Base-by-base conservation (phyloP, 2,888 invertebrate species). In the Mactromeris polynyma region DNA sequence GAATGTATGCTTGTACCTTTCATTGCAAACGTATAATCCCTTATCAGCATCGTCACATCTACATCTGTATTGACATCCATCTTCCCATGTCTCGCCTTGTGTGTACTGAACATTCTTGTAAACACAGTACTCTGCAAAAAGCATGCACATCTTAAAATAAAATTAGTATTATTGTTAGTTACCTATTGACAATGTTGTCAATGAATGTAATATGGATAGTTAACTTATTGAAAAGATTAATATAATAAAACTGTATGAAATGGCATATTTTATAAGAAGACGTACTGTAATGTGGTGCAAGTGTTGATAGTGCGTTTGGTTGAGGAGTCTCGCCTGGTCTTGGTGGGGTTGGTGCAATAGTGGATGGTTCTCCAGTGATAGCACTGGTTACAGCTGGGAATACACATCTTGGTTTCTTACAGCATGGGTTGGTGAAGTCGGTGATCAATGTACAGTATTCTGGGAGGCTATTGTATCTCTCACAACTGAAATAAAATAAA, bases 71-170 rank as follows among this genome's bases (percentile, higher is more conserved):
- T 91, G 85, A 77, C 94, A 94, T 4, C 93, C 94, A 90, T 94
- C 94, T 33, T 92, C 93, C 94, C 94, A 94, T 1, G 89, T 91
- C 89, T 94, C 93, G 3, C 94, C 94, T 81, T 93, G 93, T 73
- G 80, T 86, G 81, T 94, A 94, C 14, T 90, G 83, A 11, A 90
- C 93, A 64, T 93, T 93, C 83, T 92, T 92, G 91, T 94, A 94
- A 11, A 93, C 80, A 87, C 94, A 94, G 81, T 83, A 93, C 33
- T 91, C 94, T 94, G 88, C 7, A 89, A 90, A 33, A 42, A 64
- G 9, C 11, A 46, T 9, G n/a, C n/a, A n/a, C n/a, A n/a, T n/a
- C n/a, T n/a, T n/a, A n/a, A n/a, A n/a, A n/a, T n/a, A n/a, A n/a
- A n/a, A n/a, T n/a, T n/a, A n/a, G n/a, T n/a, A n/a, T n/a, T n/a